A percentile compares a stretch with the other conserved stretches of the same genome.
These are phyloP conservation scores for Spatula clypeata DNA, from an alignment of 2,797 vertebrate genomes.

Conservation along the genomic window DNA sequence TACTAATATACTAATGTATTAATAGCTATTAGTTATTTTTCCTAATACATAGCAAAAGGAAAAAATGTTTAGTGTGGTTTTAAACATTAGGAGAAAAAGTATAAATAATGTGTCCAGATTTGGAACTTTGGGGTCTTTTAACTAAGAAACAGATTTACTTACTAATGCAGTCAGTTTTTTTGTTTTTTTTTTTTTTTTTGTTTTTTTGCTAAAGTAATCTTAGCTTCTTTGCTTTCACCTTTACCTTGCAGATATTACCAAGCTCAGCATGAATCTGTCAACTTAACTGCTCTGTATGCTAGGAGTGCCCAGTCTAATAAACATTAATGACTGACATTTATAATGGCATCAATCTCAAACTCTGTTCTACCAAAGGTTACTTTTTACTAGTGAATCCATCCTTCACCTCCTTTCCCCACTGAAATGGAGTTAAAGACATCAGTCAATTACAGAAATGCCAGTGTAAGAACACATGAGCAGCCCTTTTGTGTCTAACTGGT, in stretches of 20 bases:
- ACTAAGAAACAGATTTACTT: neutral
- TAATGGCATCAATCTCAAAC: neutral
- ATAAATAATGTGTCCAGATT: neutral
- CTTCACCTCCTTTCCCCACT: neutral
- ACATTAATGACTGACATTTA: neutral
- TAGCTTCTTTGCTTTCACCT: conserved; percentile 9
- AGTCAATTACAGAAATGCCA: neutral
- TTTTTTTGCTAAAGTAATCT: neutral
- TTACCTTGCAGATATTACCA: neutral
- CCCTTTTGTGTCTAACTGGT: neutral
- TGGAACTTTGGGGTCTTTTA: neutral
- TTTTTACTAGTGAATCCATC: neutral
- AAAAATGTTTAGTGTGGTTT: neutral
- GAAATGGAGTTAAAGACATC: neutral
- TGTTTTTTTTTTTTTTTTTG: neutral
- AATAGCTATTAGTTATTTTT: neutral
- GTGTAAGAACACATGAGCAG: neutral
- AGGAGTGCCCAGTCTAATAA: neutral
- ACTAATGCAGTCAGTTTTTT: neutral
- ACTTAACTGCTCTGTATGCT: neutral
- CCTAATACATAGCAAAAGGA: neutral
- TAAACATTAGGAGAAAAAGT: neutral
- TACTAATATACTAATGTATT: neutral
- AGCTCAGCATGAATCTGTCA: neutral
- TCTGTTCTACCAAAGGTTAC: neutral